phyloP scores from a whole-genome alignment of 2,113 vertebrate species.

The Tragelaphus strepsiceros region DNA sequence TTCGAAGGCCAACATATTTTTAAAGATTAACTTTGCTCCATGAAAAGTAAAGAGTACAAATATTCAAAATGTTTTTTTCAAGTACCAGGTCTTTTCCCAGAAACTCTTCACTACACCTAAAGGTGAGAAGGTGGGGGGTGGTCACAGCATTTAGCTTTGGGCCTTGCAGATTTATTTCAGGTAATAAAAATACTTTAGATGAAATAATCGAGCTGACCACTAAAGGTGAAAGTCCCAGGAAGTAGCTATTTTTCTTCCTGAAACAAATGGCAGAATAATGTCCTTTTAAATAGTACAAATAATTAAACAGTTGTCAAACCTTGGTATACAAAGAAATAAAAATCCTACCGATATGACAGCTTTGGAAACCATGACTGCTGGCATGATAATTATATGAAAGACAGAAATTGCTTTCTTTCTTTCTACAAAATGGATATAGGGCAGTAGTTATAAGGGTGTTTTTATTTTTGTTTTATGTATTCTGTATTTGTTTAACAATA shows the following conservation, averaged over 20 bases:
- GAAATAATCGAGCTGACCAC: not conserved
- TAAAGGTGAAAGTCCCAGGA: not conserved
- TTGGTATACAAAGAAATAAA: not conserved
- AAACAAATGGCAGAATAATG: not conserved
- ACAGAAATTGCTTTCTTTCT: not conserved
- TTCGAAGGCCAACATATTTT: not conserved
- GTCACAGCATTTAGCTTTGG: not conserved
- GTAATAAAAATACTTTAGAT: not conserved
- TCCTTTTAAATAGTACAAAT: not conserved
- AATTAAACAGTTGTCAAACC: not conserved
- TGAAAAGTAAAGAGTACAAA: slow-evolving; percentile 5
- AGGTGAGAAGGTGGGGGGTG: not conserved
- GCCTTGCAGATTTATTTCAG: not conserved
- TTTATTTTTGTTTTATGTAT: not conserved
- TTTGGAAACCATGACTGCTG: not conserved
- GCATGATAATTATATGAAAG: not conserved
- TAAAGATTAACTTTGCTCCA: not conserved
- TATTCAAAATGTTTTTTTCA: not conserved
- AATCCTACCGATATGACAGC: not conserved
- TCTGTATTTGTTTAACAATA: not conserved
- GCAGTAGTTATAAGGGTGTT: not conserved
- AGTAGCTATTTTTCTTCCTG: not conserved
- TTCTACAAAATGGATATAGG: not conserved
- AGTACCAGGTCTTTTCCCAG: not conserved
- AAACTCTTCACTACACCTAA: not conserved